Evolutionary conservation across 2,888 invertebrate genomes (phyloP), one percentile per base, ranked within the genome.

Genomic region (Drosophila anomalipes): DNA sequence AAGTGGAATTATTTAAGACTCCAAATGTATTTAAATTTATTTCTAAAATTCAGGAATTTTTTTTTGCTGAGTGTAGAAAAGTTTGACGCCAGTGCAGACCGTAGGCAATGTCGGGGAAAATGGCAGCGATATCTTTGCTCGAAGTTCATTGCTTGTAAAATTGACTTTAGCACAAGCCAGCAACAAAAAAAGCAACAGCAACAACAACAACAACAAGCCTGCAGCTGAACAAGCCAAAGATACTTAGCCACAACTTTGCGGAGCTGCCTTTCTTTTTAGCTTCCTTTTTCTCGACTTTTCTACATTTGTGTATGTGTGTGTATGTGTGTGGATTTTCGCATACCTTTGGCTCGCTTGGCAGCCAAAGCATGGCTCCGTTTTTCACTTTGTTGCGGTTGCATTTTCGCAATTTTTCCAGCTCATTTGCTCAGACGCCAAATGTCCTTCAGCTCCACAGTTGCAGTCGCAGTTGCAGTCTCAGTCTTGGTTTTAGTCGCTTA

Each of bases 141-240:
- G 69, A 86, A 86, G 86, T 88, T 86, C 89, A 88, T 86, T 86
- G 83, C 89, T 86, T 86, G 82, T 82, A 80, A 88, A 86, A 86
- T 88, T 88, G 88, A 88, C 83, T 86, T 78, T 75, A 75, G 88
- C 77, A 77, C 59, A 63, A 81, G 81, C 73, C 74, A 80, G 65
- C 70, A 44, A 57, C 44, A 59, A 33, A 41, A 41, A 54, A 62
- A 74, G 35, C 51, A 66, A 32, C 35, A 28, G 49, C 68, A 70
- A 59, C 68, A 44, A 54, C 47, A 59, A 33, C 53, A 66, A 32
- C 33, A 26, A 59, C 60, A 68, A 70, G 84, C 84, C 85, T 79
- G 74, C 75, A 88, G 83, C 83, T 57, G 81, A 83, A 88, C 75
- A 77, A 83, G 88, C 83, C 83, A 76, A 73, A 85, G 77, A 88